Conservation (phyloP, 2,888 invertebrate species). For the Megamerina dolium region DNA sequence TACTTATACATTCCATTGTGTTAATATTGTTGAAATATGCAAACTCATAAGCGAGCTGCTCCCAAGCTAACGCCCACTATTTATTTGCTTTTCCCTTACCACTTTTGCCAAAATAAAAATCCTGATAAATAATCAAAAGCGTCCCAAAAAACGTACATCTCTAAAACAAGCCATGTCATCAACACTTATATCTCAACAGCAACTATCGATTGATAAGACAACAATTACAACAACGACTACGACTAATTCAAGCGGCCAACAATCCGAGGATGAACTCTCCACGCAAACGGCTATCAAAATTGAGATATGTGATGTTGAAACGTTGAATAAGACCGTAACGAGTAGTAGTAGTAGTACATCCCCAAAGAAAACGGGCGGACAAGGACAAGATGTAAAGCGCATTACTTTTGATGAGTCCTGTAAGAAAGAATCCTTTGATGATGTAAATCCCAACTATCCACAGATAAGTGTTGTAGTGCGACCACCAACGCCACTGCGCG, state of each 20-base stretch:
- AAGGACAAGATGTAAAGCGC: conserved; percentile 49
- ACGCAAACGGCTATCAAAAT: conserved; percentile 36
- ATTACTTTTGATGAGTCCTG: conserved; percentile 51
- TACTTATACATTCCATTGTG: no score
- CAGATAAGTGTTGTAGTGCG: conserved; percentile 69
- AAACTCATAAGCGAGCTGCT: no score
- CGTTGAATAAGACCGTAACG: conserved; percentile 12
- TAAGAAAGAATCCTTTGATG: conserved; percentile 51
- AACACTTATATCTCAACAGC: conserved; percentile 43
- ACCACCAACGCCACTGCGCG: conserved; percentile 67
- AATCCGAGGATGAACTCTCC: conserved; percentile 36
- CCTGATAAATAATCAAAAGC: conserved; percentile 27
- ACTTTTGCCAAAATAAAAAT: not conserved
- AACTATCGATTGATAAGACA: conserved; percentile 29
- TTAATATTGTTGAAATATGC: no score
- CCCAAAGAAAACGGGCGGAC: conserved; percentile 36
- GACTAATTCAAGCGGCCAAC: conserved; percentile 19
- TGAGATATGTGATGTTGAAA: conserved; percentile 34
- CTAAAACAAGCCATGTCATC: conserved; percentile 37
- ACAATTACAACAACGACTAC: conserved; percentile 24
- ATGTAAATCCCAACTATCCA: conserved; percentile 52
- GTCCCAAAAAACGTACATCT: conserved; percentile 42
- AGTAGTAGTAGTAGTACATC: conserved; percentile 19
- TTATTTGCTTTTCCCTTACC: conserved; percentile 7
- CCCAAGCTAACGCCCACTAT: no score